phyloP scores from a whole-genome alignment of 2,113 vertebrate species.

The Gopherus flavomarginatus region DNA sequence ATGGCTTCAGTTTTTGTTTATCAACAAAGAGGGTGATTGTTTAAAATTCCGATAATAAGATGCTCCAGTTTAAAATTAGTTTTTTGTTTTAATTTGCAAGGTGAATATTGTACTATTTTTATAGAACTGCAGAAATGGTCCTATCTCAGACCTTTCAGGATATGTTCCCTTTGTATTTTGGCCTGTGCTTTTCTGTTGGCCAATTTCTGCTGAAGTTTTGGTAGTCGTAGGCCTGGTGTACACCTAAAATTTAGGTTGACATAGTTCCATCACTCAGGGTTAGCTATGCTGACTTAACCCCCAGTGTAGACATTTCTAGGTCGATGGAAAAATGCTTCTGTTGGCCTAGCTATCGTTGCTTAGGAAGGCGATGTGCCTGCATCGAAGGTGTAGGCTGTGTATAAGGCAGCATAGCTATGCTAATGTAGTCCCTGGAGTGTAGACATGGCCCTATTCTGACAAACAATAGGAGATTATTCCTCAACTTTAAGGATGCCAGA shows the following conservation, averaged over 20 bases:
- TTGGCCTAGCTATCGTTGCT: neutral
- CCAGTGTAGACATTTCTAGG: neutral
- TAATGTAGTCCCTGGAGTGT: too few species aligned
- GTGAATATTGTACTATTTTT: neutral
- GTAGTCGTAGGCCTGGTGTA: neutral
- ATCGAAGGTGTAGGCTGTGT: neutral
- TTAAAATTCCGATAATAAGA: neutral
- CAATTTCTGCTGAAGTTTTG: neutral
- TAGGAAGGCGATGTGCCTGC: neutral
- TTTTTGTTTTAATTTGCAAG: neutral
- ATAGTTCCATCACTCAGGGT: neutral
- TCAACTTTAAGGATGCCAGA: neutral
- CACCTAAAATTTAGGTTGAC: neutral
- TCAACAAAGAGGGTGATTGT: neutral
- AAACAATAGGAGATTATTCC: neutral
- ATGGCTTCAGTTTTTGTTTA: neutral
- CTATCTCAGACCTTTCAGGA: neutral
- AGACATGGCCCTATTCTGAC: neutral
- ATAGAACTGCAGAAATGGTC: neutral
- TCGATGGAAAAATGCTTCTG: neutral
- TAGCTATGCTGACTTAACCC: neutral
- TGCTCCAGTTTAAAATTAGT: neutral
- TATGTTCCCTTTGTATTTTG: neutral
- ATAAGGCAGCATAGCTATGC: neutral
- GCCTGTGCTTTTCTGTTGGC: too few species aligned